These are phyloP conservation scores for Tinea semifulvella DNA, from an alignment of 2,888 invertebrate genomes.

Conservation along the genomic window DNA sequence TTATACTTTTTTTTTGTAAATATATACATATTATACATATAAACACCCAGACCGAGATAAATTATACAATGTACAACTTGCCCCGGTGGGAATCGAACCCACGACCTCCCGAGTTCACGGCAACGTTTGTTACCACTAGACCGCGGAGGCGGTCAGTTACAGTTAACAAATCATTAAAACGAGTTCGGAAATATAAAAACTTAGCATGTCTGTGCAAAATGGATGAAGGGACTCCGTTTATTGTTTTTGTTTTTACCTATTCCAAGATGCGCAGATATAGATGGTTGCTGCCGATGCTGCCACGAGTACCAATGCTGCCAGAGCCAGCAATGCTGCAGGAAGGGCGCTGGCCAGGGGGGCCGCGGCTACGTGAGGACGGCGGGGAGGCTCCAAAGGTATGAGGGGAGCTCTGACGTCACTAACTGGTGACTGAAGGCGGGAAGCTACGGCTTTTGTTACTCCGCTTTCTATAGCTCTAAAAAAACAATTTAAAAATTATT, in stretches of 20 bases:
- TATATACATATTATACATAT: too few species aligned
- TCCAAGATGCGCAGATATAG: conserved; percentile 94
- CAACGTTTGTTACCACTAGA: too few species aligned
- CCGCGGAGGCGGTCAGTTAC: too few species aligned
- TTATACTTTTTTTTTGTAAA: too few species aligned
- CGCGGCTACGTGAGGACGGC: conserved; percentile 35
- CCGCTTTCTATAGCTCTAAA: conserved; percentile 38
- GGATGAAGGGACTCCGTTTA: neutral
- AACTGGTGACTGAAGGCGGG: conserved; percentile 57
- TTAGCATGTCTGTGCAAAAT: neutral
- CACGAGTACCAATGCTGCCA: conserved; percentile 89
- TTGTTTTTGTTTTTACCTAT: too few species aligned
- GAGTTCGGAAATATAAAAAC: too few species aligned
- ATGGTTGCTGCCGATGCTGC: conserved; percentile 89
- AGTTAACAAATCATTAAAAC: too few species aligned
- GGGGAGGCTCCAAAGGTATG: conserved; percentile 25
- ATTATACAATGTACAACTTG: too few species aligned
- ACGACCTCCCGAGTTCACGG: too few species aligned
- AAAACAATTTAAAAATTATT: too few species aligned
- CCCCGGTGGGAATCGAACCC: too few species aligned
- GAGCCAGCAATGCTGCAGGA: conserved; percentile 87
- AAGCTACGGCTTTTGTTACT: conserved; percentile 31
- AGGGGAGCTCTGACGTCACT: conserved; percentile 68
- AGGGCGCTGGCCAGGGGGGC: conserved; percentile 72
- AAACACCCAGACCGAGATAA: too few species aligned